Percentiles rank a stretch among this genome's conserved stretches.
Evolutionary conservation across 2,113 vertebrate genomes (phyloP).

Genomic region (Hippocampus abdominalis): DNA sequence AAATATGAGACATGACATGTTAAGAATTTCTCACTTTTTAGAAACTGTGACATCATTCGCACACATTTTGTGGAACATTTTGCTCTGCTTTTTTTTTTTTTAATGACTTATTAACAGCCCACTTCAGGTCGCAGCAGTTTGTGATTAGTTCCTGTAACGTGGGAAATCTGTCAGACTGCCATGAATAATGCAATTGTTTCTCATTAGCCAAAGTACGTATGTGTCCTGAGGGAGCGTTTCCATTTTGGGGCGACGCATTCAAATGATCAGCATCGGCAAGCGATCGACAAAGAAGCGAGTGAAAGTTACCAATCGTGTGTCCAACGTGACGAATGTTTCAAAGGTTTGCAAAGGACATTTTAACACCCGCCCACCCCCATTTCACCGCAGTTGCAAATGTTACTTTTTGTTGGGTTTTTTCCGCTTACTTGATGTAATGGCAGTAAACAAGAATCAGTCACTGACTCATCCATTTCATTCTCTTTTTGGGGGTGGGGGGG

Average conservation of each 20-base stretch:
- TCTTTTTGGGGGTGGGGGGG: neutral
- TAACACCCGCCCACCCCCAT: neutral
- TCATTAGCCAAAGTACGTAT: constrained; percentile 64
- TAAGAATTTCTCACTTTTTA: constrained; percentile 43
- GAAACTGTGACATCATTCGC: constrained; percentile 22
- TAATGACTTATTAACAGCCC: constrained; percentile 44
- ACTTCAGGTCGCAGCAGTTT: constrained; percentile 38
- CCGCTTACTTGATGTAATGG: neutral
- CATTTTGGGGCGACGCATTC: constrained; percentile 14
- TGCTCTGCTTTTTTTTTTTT: neutral
- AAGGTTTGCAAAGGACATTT: neutral
- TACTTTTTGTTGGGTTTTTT: neutral
- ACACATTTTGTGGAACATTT: constrained; percentile 29
- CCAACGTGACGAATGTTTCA: neutral
- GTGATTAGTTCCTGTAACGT: constrained; percentile 51
- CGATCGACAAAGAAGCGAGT: neutral
- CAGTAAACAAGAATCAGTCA: neutral
- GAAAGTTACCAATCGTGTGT: neutral
- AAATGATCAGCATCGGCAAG: too few relatives aligned
- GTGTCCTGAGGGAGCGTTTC: constrained; percentile 34
- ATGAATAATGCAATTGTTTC: constrained; percentile 61
- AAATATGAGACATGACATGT: neutral
- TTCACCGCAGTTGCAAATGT: neutral
- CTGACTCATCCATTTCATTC: neutral
- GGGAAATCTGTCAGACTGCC: constrained; percentile 47